A percentile compares a stretch with the other conserved stretches of the same genome.
These are phyloP conservation scores for Epistrophella euchroma DNA, from an alignment of 2,888 invertebrate species.

Conservation along the genomic window DNA sequence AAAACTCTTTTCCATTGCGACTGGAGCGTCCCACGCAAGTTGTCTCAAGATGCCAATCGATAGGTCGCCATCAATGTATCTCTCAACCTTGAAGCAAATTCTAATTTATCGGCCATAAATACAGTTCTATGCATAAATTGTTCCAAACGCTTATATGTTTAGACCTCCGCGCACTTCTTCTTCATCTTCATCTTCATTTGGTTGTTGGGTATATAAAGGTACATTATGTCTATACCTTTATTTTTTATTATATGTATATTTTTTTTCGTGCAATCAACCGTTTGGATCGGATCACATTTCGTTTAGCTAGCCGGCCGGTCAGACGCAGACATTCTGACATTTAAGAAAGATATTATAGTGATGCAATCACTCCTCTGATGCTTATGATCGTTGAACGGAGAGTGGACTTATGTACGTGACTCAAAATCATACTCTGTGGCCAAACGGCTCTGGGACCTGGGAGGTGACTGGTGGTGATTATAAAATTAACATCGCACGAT, in stretches of 20 bases:
- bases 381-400: slow-evolving; percentile 38
- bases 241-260: slow-evolving; percentile 31
- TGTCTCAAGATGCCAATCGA: slow-evolving; percentile 68
- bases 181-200: background rate
- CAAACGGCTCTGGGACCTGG: slow-evolving; percentile 42
- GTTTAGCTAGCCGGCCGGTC: slow-evolving; percentile 33
- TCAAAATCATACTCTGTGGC: slow-evolving; percentile 17
- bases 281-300: slow-evolving; percentile 71
- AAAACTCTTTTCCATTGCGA: slow-evolving; percentile 17
- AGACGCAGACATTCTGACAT: slow-evolving; percentile 65
- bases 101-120: slow-evolving; percentile 72
- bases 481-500: slow-evolving; percentile 74
- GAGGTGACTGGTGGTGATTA: slow-evolving; percentile 69
- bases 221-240: background rate
- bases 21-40: slow-evolving; percentile 61
- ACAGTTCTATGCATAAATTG: slow-evolving; percentile 74
- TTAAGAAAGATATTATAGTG: slow-evolving; percentile 61
- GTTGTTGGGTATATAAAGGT: background rate
- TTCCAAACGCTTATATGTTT: slow-evolving; percentile 44
- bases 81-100: slow-evolving; percentile 73
- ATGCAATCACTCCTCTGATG: slow-evolving; percentile 70
- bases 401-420: slow-evolving; percentile 54
- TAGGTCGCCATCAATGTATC: slow-evolving; percentile 68
- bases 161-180: background rate
- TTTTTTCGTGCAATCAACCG: slow-evolving; percentile 53